A percentile compares a stretch with the other conserved stretches of the same genome.
These are phyloP conservation scores for Musca vetustissima DNA, from an alignment of 1,140 invertebrate genomes.

Conservation along the genomic window DNA sequence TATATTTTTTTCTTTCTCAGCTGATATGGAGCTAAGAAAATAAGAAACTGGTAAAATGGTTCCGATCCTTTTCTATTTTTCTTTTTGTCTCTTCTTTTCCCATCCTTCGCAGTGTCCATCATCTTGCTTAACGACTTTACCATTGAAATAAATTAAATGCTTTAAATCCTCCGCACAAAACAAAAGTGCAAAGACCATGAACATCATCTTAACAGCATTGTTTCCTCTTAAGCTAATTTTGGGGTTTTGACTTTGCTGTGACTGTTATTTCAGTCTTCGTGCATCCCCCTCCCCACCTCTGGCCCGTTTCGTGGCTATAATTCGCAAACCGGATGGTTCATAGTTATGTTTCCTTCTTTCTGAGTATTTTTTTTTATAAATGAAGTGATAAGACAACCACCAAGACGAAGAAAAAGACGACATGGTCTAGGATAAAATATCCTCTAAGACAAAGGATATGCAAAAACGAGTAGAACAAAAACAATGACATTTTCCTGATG, in stretches of 20 bases:
- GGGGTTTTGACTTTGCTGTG: conserved; percentile 15
- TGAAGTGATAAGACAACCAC: conserved; percentile 18
- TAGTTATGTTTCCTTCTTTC: neutral
- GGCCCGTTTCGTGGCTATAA: neutral
- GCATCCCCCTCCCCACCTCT: neutral
- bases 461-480: too few species aligned
- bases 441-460: too few species aligned
- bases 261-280: neutral
- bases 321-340: too few species aligned
- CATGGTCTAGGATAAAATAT: too few species aligned
- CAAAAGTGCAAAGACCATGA: conserved; percentile 24
- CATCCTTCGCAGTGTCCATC: neutral
- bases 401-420: conserved; percentile 1
- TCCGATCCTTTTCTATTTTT: neutral
- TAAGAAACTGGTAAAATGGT: neutral
- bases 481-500: too few species aligned
- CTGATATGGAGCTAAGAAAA: too few species aligned
- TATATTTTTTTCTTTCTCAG: too few species aligned
- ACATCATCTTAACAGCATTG: conserved; percentile 19
- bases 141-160: conserved; percentile 20
- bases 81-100: neutral
- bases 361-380: conserved; percentile 11
- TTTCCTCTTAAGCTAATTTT: conserved; percentile 22
- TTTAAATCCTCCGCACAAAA: conserved; percentile 17
- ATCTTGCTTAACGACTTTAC: conserved; percentile 10